phyloP scores from a whole-genome alignment of 2,888 invertebrate genomes.

The Pardosa pseudoannulata region DNA sequence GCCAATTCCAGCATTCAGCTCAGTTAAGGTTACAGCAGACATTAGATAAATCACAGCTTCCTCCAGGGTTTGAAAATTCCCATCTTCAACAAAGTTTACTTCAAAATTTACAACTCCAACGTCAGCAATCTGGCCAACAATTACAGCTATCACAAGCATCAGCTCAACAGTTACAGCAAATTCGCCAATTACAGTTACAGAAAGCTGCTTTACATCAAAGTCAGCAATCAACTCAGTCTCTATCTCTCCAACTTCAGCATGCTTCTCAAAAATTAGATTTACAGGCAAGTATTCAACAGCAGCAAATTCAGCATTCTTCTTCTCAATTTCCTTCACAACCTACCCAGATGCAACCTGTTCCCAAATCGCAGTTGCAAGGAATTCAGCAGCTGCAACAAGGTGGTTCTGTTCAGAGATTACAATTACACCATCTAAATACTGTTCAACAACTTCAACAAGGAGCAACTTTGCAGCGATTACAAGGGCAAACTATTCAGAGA shows the following conservation, averaged over 20 bases:
- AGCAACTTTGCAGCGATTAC: conserved; percentile 1
- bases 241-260: conserved; percentile 31
- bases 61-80: conserved; percentile 41
- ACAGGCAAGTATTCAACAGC: conserved; percentile 23
- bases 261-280: conserved; percentile 35
- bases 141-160: conserved; percentile 8
- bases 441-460: conserved; percentile 61
- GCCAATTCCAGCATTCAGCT: conserved; percentile 32
- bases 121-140: conserved; percentile 35
- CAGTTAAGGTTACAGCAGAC: conserved; percentile 37
- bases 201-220: conserved; percentile 28
- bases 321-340: conserved; percentile 49
- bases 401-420: conserved; percentile 39
- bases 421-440: conserved; percentile 42
- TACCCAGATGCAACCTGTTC: conserved; percentile 27
- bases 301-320: conserved; percentile 21
- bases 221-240: conserved; percentile 16
- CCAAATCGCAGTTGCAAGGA: conserved; percentile 44
- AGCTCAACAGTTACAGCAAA: conserved; percentile 52
- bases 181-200: conserved; percentile 56
- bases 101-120: conserved; percentile 37
- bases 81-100: conserved; percentile 18
- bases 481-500: conserved; percentile 1
- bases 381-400: conserved; percentile 58
- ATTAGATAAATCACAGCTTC: conserved; percentile 42